Base-by-base conservation (phyloP, 2,888 invertebrate genomes). In the Apamea anceps region DNA sequence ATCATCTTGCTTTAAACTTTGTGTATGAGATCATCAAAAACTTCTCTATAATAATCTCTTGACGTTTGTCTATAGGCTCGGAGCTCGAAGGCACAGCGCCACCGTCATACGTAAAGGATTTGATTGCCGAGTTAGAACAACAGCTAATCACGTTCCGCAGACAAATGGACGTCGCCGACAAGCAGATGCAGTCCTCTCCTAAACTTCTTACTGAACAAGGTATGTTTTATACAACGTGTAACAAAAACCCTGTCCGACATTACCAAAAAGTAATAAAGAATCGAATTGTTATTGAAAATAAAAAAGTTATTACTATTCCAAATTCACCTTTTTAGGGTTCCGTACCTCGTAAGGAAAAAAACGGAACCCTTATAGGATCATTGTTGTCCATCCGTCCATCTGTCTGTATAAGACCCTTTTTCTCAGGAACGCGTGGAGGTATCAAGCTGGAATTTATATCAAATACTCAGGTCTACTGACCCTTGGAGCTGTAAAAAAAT, bases 181-280 rank as follows among this genome's bases (percentile, higher is more conserved):
- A 96, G 80, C 97, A 96, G 87, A 95, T 97, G 95, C 96, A 96
- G 80, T 94, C 96, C 0, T 93, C 95, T 18, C 96, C 97, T 0
- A 96, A 95, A 90, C 88, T 96, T 18, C 94, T 97, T 10, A 95
- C 96, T 25, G 97, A 97, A 91, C 96, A 96, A 94, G 97, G 97
- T 96, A 84, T 28, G 72, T 37, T 10, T 54, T 32, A 67, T 28
- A 18, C 8, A 63, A 18, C 4, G 18, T 62, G 62, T 28, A 62
- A 62, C 15, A 28, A 15, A 3, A 2, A 28, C 7, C 62, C 28
- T 62, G 62, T 6, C 62, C 7, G 62, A 32, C 8, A 63, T 63
- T 63, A 32, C 3, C 0, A 8, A 32, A 63, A 62, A 62, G 15
- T 2, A 62, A 7, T 62, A 28, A 62, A 60, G 25, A 28, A 7